Conservation (phyloP, 2,797 vertebrate genomes). For the Oceanodroma leucorhoa region DNA sequence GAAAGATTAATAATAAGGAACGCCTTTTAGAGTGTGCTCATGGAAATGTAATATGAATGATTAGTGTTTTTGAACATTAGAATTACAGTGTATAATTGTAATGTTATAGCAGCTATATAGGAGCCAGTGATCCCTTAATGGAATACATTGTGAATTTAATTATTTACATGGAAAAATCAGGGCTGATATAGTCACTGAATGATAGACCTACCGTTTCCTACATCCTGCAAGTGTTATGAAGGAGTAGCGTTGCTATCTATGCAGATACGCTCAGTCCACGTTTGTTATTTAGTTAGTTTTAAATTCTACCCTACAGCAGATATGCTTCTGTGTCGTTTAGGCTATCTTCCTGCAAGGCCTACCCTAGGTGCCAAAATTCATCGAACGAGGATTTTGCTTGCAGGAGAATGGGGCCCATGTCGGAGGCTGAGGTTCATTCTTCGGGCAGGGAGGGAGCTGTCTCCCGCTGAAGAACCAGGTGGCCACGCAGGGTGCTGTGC, state of each 20-base stretch:
- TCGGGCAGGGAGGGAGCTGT: background rate
- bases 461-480: background rate
- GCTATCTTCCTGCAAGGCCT: background rate
- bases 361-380: background rate
- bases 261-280: accelerated
- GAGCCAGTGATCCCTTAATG: conserved; percentile 30
- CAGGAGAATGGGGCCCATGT: accelerated
- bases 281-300: background rate
- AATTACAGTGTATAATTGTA: conserved; percentile 56
- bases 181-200: background rate
- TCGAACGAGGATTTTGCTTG: background rate
- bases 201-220: background rate
- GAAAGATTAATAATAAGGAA: conserved; percentile 72
- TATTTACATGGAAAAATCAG: conserved; percentile 36
- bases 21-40: conserved; percentile 29
- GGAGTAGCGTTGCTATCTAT: background rate
- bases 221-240: background rate
- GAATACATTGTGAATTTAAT: conserved; percentile 34
- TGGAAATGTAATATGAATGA: conserved; percentile 62
- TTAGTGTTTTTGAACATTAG: conserved; percentile 65
- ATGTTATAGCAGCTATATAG: conserved; percentile 17
- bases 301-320: background rate
- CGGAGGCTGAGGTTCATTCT: background rate
- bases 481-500: background rate
- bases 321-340: background rate